Conservation (phyloP, 2,888 invertebrate genomes). For the Suillia variegata region DNA sequence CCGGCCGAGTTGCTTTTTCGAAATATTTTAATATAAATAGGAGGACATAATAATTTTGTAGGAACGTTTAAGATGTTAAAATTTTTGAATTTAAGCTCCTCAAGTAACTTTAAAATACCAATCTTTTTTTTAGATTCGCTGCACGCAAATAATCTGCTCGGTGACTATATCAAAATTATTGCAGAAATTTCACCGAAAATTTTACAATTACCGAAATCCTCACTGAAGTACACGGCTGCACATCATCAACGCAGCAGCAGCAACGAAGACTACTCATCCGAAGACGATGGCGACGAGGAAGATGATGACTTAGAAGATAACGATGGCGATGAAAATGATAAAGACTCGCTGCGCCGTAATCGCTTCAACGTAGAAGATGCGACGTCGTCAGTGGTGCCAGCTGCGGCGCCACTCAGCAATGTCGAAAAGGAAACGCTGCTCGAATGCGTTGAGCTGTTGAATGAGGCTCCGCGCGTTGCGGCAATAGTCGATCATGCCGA, state of each 20-base stretch:
- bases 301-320: too few relatives aligned
- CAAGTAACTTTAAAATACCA: background rate
- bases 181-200: conserved; percentile 57
- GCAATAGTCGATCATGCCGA: conserved; percentile 61
- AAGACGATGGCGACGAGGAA: conserved; percentile 45
- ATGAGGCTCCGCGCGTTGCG: conserved; percentile 67
- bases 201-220: conserved; percentile 55
- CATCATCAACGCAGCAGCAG: conserved; percentile 41
- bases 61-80: too few relatives aligned
- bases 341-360: conserved; percentile 25
- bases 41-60: too few relatives aligned
- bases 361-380: background rate
- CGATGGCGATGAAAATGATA: conserved; percentile 34
- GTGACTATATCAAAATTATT: conserved; percentile 55
- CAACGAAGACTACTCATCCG: conserved; percentile 45
- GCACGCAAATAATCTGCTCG: conserved; percentile 40
- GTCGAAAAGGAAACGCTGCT: conserved; percentile 51
- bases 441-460: conserved; percentile 67
- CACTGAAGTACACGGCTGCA: conserved; percentile 39
- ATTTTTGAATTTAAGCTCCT: background rate
- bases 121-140: conserved; percentile 37
- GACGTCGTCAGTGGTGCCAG: conserved; percentile 16
- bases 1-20: too few relatives aligned
- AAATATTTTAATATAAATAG: too few relatives aligned
- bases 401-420: conserved; percentile 34